Evolutionary conservation across 2,797 vertebrate species (phyloP), one percentile per base, ranked within the genome.

Genomic region (Carcharodon carcharias): DNA sequence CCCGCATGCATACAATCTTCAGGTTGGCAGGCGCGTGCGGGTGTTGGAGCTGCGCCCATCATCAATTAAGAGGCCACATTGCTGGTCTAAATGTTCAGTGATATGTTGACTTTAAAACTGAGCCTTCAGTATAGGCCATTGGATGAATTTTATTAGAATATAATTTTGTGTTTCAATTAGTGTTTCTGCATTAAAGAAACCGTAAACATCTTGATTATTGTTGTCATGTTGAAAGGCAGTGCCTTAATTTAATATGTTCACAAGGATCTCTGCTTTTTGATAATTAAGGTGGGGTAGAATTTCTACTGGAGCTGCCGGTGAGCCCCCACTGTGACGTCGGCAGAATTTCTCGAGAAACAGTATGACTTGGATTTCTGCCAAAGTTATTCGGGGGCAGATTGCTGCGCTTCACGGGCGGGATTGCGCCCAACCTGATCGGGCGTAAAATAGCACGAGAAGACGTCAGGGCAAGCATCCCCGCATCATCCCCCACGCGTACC

Each of bases 181-280:
- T 92, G 14, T 65, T 93, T 40, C 63, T 45, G 2, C 16, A 65
- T 23, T 93, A 23, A 65, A 93, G 58, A n/a, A 65, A 18, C n/a
- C 8, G 65, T 65, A 58, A 91, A 65, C 8, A 61, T 58, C n/a
- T 2, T 93, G 61, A 31, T 65, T 40, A 63, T 40, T 65, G 18
- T 85, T 45, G 91, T 65, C 61, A 65, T 65, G 58, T 93, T 93
- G 91, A 93, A 93, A 93, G 8, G 61, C 91, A 65, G 23, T 40
- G 61, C 11, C 61, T 93, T 93, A 63, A 63, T 45, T 40, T 26
- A 65, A 40, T 93, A 93, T n/a, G 40, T 65, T 40, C 35, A 93
- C 16, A 93, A 18, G 61, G 18, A 93, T 93, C n/a, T 65, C 61
- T 93, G 23, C 21, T 65, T 11, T 35, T 23, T 65, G 7, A 8